These are phyloP conservation scores for Dryobates pubescens DNA, from an alignment of 2,797 vertebrate genomes.

Conservation along the genomic window DNA sequence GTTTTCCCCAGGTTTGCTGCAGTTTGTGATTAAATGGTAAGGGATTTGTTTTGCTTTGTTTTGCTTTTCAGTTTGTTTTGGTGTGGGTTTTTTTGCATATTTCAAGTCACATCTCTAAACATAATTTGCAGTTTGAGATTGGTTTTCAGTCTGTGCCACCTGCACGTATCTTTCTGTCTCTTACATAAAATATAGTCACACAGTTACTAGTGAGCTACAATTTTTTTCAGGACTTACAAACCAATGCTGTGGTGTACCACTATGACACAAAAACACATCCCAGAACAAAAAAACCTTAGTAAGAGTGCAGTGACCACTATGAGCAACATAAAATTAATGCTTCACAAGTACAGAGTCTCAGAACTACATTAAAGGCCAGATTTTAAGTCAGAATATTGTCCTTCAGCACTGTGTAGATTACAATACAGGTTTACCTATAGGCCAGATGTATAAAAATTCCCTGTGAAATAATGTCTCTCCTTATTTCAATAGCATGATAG, in stretches of 20 bases:
- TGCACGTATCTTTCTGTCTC: constrained; percentile 74
- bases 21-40: neutral
- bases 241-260: constrained; percentile 44
- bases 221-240: constrained; percentile 60
- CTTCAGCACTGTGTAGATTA: neutral
- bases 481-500: neutral
- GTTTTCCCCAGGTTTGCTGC: neutral
- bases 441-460: neutral
- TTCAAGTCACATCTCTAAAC: constrained; percentile 38
- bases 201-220: constrained; percentile 65
- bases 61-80: too few relatives aligned
- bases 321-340: neutral
- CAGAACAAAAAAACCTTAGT: constrained; percentile 25
- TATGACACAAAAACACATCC: constrained; percentile 52
- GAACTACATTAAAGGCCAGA: neutral
- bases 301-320: neutral
- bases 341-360: neutral
- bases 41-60: neutral
- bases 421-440: neutral
- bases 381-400: neutral
- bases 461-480: neutral
- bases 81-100: constrained; percentile 10
- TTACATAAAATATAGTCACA: constrained; percentile 66
- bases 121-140: constrained; percentile 61
- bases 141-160: constrained; percentile 63